Percentiles rank a stretch among this genome's conserved stretches.
Conservation (phyloP, 1,140 invertebrate species). For the Cyclina sinensis region DNA sequence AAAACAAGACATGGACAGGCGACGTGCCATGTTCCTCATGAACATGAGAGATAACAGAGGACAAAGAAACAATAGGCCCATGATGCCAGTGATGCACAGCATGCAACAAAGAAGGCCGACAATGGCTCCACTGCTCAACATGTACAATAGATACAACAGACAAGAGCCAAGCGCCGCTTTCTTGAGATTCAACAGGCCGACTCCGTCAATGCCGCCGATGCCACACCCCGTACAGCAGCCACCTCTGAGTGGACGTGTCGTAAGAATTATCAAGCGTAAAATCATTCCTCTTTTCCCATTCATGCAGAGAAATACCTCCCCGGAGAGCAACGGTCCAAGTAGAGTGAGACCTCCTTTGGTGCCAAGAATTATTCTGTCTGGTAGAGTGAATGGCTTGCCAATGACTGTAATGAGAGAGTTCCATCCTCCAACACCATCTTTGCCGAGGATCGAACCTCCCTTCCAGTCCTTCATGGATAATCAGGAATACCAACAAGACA, state of each 20-base stretch:
- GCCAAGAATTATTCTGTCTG: conserved; percentile 43
- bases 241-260: conserved; percentile 28
- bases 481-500: not conserved
- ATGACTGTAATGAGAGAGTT: conserved; percentile 28
- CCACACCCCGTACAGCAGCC: conserved; percentile 51
- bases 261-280: conserved; percentile 34
- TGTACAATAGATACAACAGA: not conserved
- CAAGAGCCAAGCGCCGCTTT: not conserved
- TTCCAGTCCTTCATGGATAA: not conserved
- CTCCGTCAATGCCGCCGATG: conserved; percentile 7
- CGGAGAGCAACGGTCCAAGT: too few relatives aligned
- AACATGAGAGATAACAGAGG: conserved; percentile 30
- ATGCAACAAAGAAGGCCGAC: not conserved
- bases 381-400: not conserved
- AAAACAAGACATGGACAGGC: conserved; percentile 48
- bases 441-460: not conserved
- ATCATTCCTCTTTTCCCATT: conserved; percentile 25
- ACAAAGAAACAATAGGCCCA: conserved; percentile 11
- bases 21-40: conserved; percentile 41
- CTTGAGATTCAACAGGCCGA: conserved; percentile 1
- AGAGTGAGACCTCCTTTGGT: not conserved
- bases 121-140: conserved; percentile 33
- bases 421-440: conserved; percentile 23
- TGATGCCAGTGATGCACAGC: not conserved
- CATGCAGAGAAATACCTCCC: not conserved